Base-by-base conservation (phyloP, 1,140 invertebrate species). In the Zaprionus tsacasi region DNA sequence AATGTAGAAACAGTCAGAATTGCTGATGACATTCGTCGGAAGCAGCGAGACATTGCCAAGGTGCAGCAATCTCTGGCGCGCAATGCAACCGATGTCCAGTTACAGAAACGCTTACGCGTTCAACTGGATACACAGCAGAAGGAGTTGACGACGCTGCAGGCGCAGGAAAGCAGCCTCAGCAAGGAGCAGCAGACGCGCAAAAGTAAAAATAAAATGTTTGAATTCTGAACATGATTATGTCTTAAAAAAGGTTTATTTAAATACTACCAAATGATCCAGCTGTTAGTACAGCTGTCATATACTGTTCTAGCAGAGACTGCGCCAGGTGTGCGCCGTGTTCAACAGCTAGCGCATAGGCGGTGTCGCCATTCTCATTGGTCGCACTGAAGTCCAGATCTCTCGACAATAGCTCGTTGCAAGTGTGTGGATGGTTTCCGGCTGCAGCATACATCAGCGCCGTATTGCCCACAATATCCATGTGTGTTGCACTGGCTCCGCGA, bases 371-470 rank as follows among this genome's bases (percentile, higher is more conserved):
- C 82, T 95, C 94, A 94, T 98, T 98, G 55, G 94, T 94, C 36
- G 95, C 92, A 12, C 96, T 96, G 30, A 98, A 92, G 93, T 98
- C 96, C 33, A 97, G 96, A 88, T 95, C 94, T 33, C 95, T 93
- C 6, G 93, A 92, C 35, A 98, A 93, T 38, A 98, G 93, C 91
- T 98, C 96, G 86, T 97, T 96, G 79, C 96, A 97, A 60, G 96
- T 96, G 90, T 97, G 96, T 1, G 96, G 95, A 93, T 98, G 97
- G 93, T 98, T 97, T 43, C 96, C 96, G 89, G 95, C 95, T 11
- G 96, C 96, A 40, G 97, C 97, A 93, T 97, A 98, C 95, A 98
- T 98, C 30, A 98, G 93, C 12, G 97, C 96, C 54, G 97, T 97
- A 89, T 97, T 98, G 54, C 96, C 96, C 80, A 96, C 97, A 93